Base-by-base conservation (phyloP, 2,797 vertebrate genomes). In the Phalloptychus januarius region DNA sequence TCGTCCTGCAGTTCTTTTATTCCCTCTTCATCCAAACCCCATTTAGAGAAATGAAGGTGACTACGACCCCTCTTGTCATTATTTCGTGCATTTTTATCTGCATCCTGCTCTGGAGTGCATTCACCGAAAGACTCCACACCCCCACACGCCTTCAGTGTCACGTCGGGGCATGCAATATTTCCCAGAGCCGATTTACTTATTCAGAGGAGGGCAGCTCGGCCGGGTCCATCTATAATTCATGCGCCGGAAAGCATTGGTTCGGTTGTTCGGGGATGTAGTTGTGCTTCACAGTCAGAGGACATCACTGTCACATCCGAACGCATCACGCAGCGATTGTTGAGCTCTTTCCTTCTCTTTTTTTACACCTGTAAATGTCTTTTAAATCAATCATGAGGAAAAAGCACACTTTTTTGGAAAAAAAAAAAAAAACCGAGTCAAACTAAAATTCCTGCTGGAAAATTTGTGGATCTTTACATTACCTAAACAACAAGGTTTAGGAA, bases 181-280 rank as follows among this genome's bases (percentile, higher is more conserved):
- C 78, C 88, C 88, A 84, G 85, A 85, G 48, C 42, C 28, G 10
- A 79, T 89, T 95, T 92, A 92, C 89, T 94, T 94, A 94, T 95
- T 95, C 90, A 94, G 87, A 73, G 86, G 78, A 71, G 88, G 81
- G 86, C 87, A 83, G 79, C 86, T 83, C 10, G 58, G 83, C 82
- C 71, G 1, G 72, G 75, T 72, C 77, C 79, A 92, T 95, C 88
- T 90, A 92, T 95, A 91, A 95, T 95, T 95, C 82, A 95, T 91
- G 63, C 25, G 38, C 80, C 77, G 69, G 83, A 91, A 93, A 92
- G 90, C 90, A 87, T 86, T 81, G 85, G 79, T 87, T 88, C 79
- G n/a, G 61, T 90, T 85, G 87, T 91, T 90, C 83, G 86, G 89
- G 85, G 89, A 89, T 73, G 79, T 85, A 85, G 79, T 79, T 33